Conservation (phyloP, 2,888 invertebrate genomes). For the Catocala sponsa region DNA sequence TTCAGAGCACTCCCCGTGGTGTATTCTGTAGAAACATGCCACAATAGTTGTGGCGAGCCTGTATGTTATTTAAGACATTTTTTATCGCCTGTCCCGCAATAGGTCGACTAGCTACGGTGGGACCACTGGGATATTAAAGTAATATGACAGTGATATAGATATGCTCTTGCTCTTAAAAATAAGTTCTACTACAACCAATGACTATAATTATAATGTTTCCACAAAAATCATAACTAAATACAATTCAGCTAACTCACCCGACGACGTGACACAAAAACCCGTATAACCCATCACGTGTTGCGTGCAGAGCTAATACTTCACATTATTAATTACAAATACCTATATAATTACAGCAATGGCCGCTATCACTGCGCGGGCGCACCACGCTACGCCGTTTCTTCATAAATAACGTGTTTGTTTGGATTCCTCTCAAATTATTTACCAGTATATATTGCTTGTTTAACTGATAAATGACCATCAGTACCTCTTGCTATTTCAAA, state of each 20-base stretch:
- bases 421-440: conserved; percentile 50
- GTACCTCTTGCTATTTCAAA: conserved; percentile 34
- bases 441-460: conserved; percentile 44
- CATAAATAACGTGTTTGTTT: conserved; percentile 40
- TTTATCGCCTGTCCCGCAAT: too few relatives aligned
- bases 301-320: conserved; percentile 52
- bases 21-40: too few relatives aligned
- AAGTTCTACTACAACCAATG: too few relatives aligned
- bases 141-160: too few relatives aligned
- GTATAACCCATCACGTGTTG: conserved; percentile 40
- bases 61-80: too few relatives aligned
- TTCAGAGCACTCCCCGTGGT: too few relatives aligned
- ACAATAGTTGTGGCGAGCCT: too few relatives aligned
- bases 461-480: conserved; percentile 29
- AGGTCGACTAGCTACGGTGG: too few relatives aligned
- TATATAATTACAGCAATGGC: conserved; percentile 65
- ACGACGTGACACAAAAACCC: conserved; percentile 45
- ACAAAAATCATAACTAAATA: too few relatives aligned
- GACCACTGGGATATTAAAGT: too few relatives aligned
- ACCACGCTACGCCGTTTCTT: conserved; percentile 40
- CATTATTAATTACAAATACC: conserved; percentile 67
- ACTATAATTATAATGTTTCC: too few relatives aligned
- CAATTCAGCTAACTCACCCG: conserved; percentile 12
- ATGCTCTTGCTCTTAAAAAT: too few relatives aligned
- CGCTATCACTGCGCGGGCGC: conserved; percentile 44